Conservation (phyloP, 2,888 invertebrate genomes). For the Scaptomyza flava region DNA sequence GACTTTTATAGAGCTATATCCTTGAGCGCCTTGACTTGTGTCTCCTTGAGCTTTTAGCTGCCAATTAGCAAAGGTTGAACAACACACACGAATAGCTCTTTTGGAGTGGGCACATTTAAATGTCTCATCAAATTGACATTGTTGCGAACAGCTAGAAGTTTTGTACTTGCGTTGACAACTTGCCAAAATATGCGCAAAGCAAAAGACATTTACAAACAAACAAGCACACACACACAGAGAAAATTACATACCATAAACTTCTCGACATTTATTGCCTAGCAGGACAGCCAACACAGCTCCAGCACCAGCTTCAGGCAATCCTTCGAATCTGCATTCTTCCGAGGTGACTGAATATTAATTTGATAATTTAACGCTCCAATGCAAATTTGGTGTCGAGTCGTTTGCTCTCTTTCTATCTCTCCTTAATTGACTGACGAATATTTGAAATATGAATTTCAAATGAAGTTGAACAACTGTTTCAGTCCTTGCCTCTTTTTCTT, state of each 20-base stretch:
- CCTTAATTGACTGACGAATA: conserved; percentile 77
- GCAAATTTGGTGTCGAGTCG: conserved; percentile 78
- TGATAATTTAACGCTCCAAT: conserved; percentile 77
- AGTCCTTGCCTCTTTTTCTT: not conserved
- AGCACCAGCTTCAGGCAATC: not conserved
- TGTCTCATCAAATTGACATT: conserved; percentile 73
- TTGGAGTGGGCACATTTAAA: conserved; percentile 55
- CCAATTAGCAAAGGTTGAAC: conserved; percentile 58
- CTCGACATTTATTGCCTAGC: conserved; percentile 67
- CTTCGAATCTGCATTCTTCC: conserved; percentile 13
- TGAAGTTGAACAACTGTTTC: conserved; percentile 61
- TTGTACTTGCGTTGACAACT: conserved; percentile 69
- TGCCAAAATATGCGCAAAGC: conserved; percentile 65
- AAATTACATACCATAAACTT: conserved; percentile 43
- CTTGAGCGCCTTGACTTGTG: conserved; percentile 8
- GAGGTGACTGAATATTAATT: conserved; percentile 72
- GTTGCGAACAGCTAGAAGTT: conserved; percentile 57
- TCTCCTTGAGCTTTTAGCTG: conserved; percentile 43
- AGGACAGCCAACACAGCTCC: conserved; percentile 14
- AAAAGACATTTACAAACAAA: conserved; percentile 26
- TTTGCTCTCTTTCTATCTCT: conserved; percentile 45
- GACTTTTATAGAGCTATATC: conserved; percentile 3
- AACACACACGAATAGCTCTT: not conserved
- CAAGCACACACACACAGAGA: not conserved
- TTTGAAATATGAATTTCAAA: conserved; percentile 78